A percentile compares a stretch with the other conserved stretches of the same genome.
Evolutionary conservation across 2,113 vertebrate genomes (phyloP).

Genomic region (Fulmarus glacialis): DNA sequence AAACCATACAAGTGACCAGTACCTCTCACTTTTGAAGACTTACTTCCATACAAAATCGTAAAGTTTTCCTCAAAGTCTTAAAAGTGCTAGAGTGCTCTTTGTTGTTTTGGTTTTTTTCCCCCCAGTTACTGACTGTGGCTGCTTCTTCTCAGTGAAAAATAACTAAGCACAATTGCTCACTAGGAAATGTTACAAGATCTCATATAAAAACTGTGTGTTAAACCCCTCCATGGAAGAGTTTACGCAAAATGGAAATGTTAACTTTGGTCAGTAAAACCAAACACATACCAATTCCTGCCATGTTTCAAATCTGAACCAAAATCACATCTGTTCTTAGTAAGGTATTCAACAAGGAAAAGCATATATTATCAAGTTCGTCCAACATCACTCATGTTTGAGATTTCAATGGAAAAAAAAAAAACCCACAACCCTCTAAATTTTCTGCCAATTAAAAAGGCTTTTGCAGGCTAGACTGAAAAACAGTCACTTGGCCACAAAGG

Average conservation of each 20-base stretch:
- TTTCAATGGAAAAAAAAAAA: neutral
- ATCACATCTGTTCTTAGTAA: neutral
- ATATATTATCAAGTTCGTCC: neutral
- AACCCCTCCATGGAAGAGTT: neutral
- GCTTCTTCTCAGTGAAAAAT: neutral
- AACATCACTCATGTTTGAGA: neutral
- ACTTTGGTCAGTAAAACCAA: neutral
- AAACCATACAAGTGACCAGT: neutral
- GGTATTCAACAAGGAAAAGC: neutral
- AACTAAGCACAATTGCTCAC: neutral
- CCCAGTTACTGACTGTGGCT: no score
- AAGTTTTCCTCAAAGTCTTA: neutral
- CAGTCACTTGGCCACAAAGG: neutral
- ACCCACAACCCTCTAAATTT: neutral
- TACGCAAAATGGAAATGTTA: neutral
- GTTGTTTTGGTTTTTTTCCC: neutral
- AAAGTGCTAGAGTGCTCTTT: neutral
- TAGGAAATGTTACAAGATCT: neutral
- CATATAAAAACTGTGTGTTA: neutral
- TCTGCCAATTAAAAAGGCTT: neutral
- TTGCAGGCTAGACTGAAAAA: neutral
- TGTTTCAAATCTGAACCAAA: neutral
- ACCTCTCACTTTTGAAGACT: neutral
- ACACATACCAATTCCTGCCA: neutral
- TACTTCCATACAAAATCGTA: neutral